Evolutionary conservation across 92 coral and sea anemone species (phyloP).

Genomic region (Epizoanthus fatuus): DNA sequence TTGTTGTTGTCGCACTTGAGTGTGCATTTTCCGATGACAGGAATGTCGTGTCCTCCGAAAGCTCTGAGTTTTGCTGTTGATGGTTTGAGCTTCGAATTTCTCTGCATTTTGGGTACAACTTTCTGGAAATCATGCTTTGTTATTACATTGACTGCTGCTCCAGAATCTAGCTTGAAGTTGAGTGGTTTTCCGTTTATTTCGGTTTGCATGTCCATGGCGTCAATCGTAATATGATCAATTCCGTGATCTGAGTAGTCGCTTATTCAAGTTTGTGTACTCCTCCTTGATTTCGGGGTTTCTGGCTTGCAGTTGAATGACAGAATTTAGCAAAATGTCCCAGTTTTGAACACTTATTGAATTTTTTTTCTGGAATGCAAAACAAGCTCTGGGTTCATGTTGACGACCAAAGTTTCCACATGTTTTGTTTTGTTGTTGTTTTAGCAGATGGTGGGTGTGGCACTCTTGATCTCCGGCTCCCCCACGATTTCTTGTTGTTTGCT

Average conservation of each 20-base stretch:
- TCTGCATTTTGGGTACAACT: slow-evolving; percentile 46
- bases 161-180: slow-evolving; percentile 46
- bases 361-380: slow-evolving; percentile 42
- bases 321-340: slow-evolving; percentile 52
- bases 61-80: slow-evolving; percentile 54
- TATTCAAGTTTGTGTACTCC: neutral
- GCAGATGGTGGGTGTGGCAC: too few relatives aligned
- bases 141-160: slow-evolving; percentile 53
- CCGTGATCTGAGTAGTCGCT: slow-evolving; percentile 47
- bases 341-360: slow-evolving; percentile 48
- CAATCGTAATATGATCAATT: slow-evolving; percentile 20
- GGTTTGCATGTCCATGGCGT: neutral
- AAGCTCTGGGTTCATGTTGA: slow-evolving; percentile 33
- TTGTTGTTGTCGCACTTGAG: slow-evolving; percentile 3
- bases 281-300: neutral
- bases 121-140: slow-evolving; percentile 40
- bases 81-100: slow-evolving; percentile 35
- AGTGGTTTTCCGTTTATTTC: slow-evolving; percentile 40
- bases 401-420: slow-evolving; percentile 60
- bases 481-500: too few relatives aligned
- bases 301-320: slow-evolving; percentile 27
- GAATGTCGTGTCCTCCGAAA: slow-evolving; percentile 57
- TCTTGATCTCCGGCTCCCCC: too few relatives aligned
- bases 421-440: neutral
- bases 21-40: slow-evolving; percentile 32